Conservation (phyloP, 1,140 invertebrate genomes). For the Drosophila kurseongensis region DNA sequence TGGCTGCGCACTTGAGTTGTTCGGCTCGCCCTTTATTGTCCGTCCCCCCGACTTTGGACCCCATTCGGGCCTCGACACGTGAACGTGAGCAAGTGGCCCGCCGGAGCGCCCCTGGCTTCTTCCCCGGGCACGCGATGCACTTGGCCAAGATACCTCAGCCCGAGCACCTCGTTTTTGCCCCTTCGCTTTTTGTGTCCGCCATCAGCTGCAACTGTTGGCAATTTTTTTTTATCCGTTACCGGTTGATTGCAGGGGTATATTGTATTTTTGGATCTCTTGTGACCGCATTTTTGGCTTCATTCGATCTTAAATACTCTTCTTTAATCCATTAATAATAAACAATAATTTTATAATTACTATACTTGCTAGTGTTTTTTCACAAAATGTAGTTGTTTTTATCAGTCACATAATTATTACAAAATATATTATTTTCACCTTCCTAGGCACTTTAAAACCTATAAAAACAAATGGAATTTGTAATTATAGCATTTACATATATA, state of each 20-base stretch:
- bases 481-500: no score
- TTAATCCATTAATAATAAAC: no score
- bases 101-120: constrained; percentile 45
- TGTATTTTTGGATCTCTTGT: no score
- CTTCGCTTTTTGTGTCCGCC: constrained; percentile 2
- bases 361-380: no score
- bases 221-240: constrained; percentile 45
- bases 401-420: no score
- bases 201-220: constrained; percentile 72
- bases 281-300: not conserved
- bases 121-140: constrained; percentile 75
- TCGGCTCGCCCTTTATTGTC: constrained; percentile 51
- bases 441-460: no score
- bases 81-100: constrained; percentile 58
- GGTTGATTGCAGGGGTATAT: not conserved
- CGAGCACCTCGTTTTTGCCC: constrained; percentile 28
- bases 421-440: no score
- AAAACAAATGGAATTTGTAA: no score
- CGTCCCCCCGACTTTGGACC: constrained; percentile 30
- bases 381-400: no score
- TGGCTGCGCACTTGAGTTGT: constrained; percentile 62
- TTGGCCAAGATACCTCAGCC: constrained; percentile 69
- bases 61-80: constrained; percentile 45
- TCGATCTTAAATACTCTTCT: no score
- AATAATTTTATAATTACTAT: no score